Conservation (phyloP, 2,888 invertebrate genomes). For the Troides helena region DNA sequence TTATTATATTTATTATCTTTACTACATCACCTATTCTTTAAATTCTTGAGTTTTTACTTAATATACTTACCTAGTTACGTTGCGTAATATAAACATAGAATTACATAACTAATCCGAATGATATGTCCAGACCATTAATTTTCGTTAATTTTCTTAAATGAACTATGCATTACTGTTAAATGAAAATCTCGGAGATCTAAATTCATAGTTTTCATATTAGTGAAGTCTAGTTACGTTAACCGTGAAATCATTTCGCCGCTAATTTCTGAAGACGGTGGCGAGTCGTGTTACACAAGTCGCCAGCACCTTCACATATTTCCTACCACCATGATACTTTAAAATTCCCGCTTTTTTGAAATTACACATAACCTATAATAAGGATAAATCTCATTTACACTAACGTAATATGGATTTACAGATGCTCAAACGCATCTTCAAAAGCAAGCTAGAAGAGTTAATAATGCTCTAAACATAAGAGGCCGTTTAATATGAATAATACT, state of each 20-base stretch:
- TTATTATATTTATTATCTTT: constrained; percentile 72
- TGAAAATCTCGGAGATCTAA: constrained; percentile 73
- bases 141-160: constrained; percentile 66
- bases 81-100: constrained; percentile 75
- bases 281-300: constrained; percentile 72
- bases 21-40: constrained; percentile 73
- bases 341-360: constrained; percentile 56
- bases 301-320: constrained; percentile 70
- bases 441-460: constrained; percentile 51
- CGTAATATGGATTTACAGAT: constrained; percentile 47
- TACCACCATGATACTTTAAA: constrained; percentile 61
- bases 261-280: constrained; percentile 76
- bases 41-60: constrained; percentile 77
- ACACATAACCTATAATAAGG: constrained; percentile 50
- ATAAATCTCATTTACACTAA: constrained; percentile 60
- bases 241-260: constrained; percentile 64
- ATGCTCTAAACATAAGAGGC: constrained; percentile 52
- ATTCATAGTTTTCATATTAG: constrained; percentile 58
- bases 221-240: constrained; percentile 63
- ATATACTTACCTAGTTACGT: constrained; percentile 75
- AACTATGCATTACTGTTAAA: constrained; percentile 68
- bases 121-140: constrained; percentile 66
- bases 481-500: constrained; percentile 70
- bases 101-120: constrained; percentile 67
- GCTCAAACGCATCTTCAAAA: constrained; percentile 55